phyloP scores from a whole-genome alignment of 2,888 invertebrate genomes.

The Unio pictorum region DNA sequence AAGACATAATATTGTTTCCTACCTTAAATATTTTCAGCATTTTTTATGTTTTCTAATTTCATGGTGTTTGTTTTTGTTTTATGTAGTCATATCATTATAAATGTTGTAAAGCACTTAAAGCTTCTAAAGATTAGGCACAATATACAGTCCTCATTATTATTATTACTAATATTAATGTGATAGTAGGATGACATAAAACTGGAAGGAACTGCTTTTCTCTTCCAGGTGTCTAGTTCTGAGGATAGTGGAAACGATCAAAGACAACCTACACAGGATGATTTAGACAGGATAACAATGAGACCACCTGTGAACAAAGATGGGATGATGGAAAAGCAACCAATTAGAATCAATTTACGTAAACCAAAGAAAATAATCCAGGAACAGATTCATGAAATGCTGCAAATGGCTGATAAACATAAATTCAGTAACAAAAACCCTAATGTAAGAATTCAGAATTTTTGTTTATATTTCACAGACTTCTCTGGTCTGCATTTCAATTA shows the following conservation, averaged over 20 bases:
- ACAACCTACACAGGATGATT: slow-evolving; percentile 20
- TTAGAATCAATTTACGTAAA: slow-evolving; percentile 38
- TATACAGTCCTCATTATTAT: too few species aligned
- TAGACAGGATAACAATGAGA: slow-evolving; percentile 17
- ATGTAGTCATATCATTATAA: too few species aligned
- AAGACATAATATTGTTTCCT: too few species aligned
- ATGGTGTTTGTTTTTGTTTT: too few species aligned
- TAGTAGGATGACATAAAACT: too few species aligned
- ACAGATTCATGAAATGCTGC: slow-evolving; percentile 34
- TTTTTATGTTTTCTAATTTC: too few species aligned
- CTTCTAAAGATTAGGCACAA: too few species aligned
- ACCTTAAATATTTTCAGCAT: too few species aligned
- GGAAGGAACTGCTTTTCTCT: too few species aligned
- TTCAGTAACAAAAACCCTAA: slow-evolving; percentile 9
- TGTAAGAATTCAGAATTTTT: slow-evolving; percentile 3
- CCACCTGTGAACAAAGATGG: slow-evolving; percentile 15
- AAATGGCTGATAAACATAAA: slow-evolving; percentile 35
- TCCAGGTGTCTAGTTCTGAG: slow-evolving; percentile 1
- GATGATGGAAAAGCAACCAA: slow-evolving; percentile 29
- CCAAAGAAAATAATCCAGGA: slow-evolving; percentile 38
- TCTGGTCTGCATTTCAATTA: neutral
- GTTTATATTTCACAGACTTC: neutral
- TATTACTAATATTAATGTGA: too few species aligned
- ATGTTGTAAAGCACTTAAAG: too few species aligned
- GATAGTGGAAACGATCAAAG: slow-evolving; percentile 17